A percentile compares a stretch with the other conserved stretches of the same genome.
Evolutionary conservation across 2,888 invertebrate species (phyloP).

Genomic region (Coremacera marginata): DNA sequence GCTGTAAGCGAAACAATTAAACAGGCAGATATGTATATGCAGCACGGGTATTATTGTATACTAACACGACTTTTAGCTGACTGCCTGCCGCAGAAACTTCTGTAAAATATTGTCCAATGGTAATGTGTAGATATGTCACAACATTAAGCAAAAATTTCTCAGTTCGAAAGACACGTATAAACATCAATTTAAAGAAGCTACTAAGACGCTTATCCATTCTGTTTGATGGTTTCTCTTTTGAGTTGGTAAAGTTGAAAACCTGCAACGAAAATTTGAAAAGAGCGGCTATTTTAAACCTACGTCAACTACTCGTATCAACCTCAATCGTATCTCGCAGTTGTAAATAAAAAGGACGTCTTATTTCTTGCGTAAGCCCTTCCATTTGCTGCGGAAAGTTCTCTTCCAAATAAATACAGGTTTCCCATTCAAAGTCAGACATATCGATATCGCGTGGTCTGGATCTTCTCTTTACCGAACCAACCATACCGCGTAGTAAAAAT

Average conservation of each 20-base stretch:
- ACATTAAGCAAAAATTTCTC: conserved; percentile 86
- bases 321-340: conserved; percentile 74
- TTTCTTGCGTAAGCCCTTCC: conserved; percentile 71
- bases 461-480: conserved; percentile 72
- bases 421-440: conserved; percentile 80
- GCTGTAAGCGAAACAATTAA: conserved; percentile 67
- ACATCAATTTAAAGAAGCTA: conserved; percentile 84
- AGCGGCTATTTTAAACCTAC: background rate
- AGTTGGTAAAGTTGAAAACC: conserved; percentile 73
- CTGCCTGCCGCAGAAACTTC: conserved; percentile 81
- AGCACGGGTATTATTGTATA: background rate
- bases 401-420: conserved; percentile 75
- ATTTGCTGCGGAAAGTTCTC: conserved; percentile 72
- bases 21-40: background rate
- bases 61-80: conserved; percentile 64
- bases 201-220: conserved; percentile 77
- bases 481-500: conserved; percentile 82
- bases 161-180: conserved; percentile 81
- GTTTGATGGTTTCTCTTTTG: conserved; percentile 61
- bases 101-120: conserved; percentile 83
- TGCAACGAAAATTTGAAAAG: conserved; percentile 57
- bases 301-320: conserved; percentile 42
- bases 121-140: conserved; percentile 81
- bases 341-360: conserved; percentile 72
- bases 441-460: conserved; percentile 72